Evolutionary conservation across 2,888 invertebrate genomes (phyloP).

Genomic region (Eugnorisma glareosa): DNA sequence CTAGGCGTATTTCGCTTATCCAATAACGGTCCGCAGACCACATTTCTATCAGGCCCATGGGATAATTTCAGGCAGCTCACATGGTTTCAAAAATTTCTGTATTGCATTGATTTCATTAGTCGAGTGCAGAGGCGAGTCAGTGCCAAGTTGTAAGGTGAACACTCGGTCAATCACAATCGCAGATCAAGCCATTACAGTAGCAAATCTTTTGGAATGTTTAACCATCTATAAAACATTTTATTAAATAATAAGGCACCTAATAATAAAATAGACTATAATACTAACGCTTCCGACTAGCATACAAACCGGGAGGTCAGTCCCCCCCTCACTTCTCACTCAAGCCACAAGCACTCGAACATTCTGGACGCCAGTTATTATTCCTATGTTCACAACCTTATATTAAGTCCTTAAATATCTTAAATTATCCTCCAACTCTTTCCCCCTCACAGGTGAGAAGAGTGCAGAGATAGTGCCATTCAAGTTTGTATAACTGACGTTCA

Average conservation of each 20-base stretch:
- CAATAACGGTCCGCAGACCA: neutral
- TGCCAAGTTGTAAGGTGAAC: neutral
- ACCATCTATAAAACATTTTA: slow-evolving; percentile 9
- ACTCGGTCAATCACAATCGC: neutral
- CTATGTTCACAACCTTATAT: slow-evolving; percentile 54
- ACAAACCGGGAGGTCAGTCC: slow-evolving; percentile 54
- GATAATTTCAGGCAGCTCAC: neutral
- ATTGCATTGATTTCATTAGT: neutral
- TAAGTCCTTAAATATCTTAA: slow-evolving; percentile 50
- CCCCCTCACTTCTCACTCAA: slow-evolving; percentile 38
- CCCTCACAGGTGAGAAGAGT: neutral
- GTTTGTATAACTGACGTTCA: slow-evolving; percentile 59
- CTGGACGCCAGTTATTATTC: slow-evolving; percentile 54
- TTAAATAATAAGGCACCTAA: slow-evolving; percentile 29
- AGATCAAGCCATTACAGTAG: neutral
- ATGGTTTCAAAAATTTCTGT: neutral
- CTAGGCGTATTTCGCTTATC: neutral
- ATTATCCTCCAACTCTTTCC: slow-evolving; percentile 8
- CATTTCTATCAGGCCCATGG: neutral
- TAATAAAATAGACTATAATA: slow-evolving; percentile 57
- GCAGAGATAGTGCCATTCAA: slow-evolving; percentile 14
- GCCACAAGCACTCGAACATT: slow-evolving; percentile 48
- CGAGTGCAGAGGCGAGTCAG: neutral
- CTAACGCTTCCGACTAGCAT: slow-evolving; percentile 65
- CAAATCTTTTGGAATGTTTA: slow-evolving; percentile 8